Conservation (phyloP, 2,888 invertebrate species). For the Acleris cristana region DNA sequence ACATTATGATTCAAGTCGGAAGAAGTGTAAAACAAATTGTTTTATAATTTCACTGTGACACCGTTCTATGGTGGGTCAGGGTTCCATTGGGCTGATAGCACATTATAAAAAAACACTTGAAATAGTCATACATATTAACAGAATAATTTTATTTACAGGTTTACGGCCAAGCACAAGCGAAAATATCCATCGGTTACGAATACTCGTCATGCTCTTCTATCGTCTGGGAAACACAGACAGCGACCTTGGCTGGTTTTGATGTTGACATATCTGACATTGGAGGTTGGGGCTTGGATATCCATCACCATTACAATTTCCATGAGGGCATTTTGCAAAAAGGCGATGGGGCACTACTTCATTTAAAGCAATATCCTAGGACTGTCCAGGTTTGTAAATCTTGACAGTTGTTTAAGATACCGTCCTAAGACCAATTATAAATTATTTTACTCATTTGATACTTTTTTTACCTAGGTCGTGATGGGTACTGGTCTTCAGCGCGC, state of each 20-base stretch:
- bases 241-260: conserved; percentile 96
- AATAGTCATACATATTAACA: not conserved
- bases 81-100: too few relatives aligned
- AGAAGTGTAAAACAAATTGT: too few relatives aligned
- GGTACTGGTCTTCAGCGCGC: conserved; percentile 95
- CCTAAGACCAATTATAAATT: not conserved
- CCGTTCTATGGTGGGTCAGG: too few relatives aligned
- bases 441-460: not conserved
- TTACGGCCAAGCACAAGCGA: conserved; percentile 94
- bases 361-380: conserved; percentile 95
- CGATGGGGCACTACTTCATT: conserved; percentile 96
- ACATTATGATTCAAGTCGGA: too few relatives aligned
- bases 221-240: conserved; percentile 98
- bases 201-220: conserved; percentile 93
- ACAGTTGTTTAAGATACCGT: too few relatives aligned
- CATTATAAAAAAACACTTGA: too few relatives aligned
- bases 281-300: conserved; percentile 98
- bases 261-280: conserved; percentile 98
- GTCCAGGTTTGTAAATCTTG: conserved; percentile 82
- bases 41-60: too few relatives aligned
- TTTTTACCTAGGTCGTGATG: conserved; percentile 89
- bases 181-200: conserved; percentile 96
- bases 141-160: conserved; percentile 69
- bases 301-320: conserved; percentile 99
- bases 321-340: conserved; percentile 99